Evolutionary conservation across 2,888 invertebrate genomes (phyloP).

Genomic region (Coelinius sp.): DNA sequence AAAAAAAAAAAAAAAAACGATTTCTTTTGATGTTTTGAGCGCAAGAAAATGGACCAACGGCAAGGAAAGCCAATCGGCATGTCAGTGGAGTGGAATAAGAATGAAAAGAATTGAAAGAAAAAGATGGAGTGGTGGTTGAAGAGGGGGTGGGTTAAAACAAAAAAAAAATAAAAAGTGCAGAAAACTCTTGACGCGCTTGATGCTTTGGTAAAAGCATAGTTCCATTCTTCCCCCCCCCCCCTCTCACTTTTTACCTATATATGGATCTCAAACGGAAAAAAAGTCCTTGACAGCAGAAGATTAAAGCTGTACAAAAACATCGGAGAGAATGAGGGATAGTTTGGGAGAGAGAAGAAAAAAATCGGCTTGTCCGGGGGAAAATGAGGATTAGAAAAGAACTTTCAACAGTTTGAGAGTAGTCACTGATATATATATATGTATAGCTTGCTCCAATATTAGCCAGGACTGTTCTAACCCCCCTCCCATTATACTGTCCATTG

Average conservation of each 20-base stretch:
- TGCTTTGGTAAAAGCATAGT: slow-evolving; percentile 30
- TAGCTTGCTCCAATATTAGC: not conserved
- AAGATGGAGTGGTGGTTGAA: slow-evolving; percentile 14
- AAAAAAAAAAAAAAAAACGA: not conserved
- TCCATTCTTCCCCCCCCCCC: slow-evolving; percentile 20
- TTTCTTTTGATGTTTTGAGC: not conserved
- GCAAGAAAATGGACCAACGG: not conserved
- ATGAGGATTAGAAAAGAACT: slow-evolving; percentile 22
- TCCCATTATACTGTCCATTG: not conserved
- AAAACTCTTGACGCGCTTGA: slow-evolving; percentile 27
- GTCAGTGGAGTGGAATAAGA: not conserved
- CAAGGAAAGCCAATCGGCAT: slow-evolving; percentile 37
- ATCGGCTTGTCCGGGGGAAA: slow-evolving; percentile 12
- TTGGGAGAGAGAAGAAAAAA: slow-evolving; percentile 23
- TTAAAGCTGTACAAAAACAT: slow-evolving; percentile 35
- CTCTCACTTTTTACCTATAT: slow-evolving; percentile 12
- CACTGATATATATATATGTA: not conserved
- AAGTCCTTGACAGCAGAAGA: slow-evolving; percentile 32
- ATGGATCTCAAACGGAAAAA: slow-evolving; percentile 19
- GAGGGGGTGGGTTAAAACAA: not conserved
- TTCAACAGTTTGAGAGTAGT: slow-evolving; percentile 11
- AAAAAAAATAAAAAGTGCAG: slow-evolving; percentile 31
- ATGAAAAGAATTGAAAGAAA: not conserved
- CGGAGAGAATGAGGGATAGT: slow-evolving; percentile 11
- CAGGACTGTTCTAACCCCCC: not conserved